Conservation (phyloP, 2,797 vertebrate species). For the Poeciliopsis presidionis region DNA sequence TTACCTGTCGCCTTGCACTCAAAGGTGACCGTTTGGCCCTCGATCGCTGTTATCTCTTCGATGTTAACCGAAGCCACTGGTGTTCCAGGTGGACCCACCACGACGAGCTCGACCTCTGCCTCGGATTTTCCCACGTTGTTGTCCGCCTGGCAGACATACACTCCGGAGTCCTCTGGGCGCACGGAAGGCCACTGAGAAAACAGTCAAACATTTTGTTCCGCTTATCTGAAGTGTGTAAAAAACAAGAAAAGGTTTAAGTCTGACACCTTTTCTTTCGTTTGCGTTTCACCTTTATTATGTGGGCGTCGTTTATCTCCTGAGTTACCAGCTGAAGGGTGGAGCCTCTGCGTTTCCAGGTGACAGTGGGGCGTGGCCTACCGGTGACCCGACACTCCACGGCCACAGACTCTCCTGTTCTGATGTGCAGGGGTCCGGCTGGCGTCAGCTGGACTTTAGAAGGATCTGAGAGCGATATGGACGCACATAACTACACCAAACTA, state of each 20-base stretch:
- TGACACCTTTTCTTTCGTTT: not conserved
- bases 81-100: slow-evolving; percentile 63
- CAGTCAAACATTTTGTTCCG: not conserved
- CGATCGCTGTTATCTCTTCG: slow-evolving; percentile 77
- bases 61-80: slow-evolving; percentile 80
- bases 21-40: slow-evolving; percentile 85
- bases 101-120: slow-evolving; percentile 81
- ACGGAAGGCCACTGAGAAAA: slow-evolving; percentile 79
- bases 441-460: slow-evolving; percentile 85
- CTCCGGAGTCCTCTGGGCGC: slow-evolving; percentile 83
- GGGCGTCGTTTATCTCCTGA: slow-evolving; percentile 75
- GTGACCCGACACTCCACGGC: slow-evolving; percentile 86
- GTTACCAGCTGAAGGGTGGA: slow-evolving; percentile 80
- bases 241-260: not conserved
- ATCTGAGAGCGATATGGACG: slow-evolving; percentile 69
- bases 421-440: slow-evolving; percentile 81
- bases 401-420: slow-evolving; percentile 83
- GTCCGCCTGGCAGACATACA: slow-evolving; percentile 87
- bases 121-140: slow-evolving; percentile 85
- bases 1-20: slow-evolving; percentile 87
- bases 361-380: slow-evolving; percentile 84
- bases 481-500: not conserved
- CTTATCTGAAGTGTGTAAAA: not conserved
- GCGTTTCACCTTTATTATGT: slow-evolving; percentile 71
- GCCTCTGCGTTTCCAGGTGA: slow-evolving; percentile 87